Evolutionary conservation across 2,113 vertebrate genomes (phyloP).

Genomic region (Bothrops jararaca): DNA sequence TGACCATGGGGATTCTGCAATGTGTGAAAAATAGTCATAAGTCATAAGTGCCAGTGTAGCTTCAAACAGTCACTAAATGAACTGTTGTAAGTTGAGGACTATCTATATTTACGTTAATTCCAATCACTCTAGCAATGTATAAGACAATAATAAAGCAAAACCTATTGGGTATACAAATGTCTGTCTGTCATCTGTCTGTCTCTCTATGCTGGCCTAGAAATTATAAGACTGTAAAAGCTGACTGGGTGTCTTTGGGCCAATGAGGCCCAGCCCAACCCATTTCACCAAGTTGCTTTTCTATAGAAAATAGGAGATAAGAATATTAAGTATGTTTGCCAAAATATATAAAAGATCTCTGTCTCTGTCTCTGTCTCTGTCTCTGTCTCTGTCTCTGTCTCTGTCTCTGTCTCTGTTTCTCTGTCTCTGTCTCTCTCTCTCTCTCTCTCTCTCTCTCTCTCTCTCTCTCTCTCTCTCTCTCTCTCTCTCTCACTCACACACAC

Average conservation of each 20-base stretch:
- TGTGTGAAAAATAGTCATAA: no score
- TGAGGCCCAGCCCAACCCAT: not conserved
- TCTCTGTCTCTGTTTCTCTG: no score
- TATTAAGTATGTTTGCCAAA: not conserved
- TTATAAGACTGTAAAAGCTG: not conserved
- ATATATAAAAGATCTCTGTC: not conserved
- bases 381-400: no score
- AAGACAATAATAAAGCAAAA: not conserved
- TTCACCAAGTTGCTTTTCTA: not conserved
- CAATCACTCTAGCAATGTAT: not conserved
- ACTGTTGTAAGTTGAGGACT: no score
- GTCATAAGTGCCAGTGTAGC: no score
- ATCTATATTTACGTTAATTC: not conserved
- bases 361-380: no score
- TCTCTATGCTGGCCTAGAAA: not conserved
- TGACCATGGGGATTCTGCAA: no score
- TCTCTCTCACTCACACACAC: not conserved
- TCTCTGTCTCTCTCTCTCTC: no score
- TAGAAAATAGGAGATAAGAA: not conserved
- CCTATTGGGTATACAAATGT: not conserved
- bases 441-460: no score
- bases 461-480: no score
- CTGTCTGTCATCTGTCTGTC: not conserved
- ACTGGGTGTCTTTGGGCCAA: not conserved
- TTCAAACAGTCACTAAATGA: no score